Evolutionary conservation across 1,140 invertebrate genomes (phyloP).

Genomic region (Alviniconcha marisindica): DNA sequence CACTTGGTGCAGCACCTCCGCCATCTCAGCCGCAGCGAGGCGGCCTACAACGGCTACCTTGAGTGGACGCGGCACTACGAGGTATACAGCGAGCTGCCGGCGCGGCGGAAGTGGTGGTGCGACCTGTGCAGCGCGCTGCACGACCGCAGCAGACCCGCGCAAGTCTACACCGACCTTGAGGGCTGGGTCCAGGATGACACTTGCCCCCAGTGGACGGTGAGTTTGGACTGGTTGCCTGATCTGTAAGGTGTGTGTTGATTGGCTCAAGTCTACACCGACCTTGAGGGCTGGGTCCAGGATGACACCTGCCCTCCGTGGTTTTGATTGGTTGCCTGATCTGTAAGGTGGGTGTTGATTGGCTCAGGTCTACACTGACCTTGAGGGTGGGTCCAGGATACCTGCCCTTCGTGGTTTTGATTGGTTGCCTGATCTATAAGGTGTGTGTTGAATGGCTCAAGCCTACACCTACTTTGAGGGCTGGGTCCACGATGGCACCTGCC

Average conservation of each 20-base stretch:
- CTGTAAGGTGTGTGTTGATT: not conserved
- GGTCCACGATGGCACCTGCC: not conserved
- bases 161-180: slow-evolving; percentile 61
- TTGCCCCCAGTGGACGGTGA: slow-evolving; percentile 53
- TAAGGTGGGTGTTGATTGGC: slow-evolving; percentile 1
- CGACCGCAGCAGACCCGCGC: slow-evolving; percentile 49
- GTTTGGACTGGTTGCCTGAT: not conserved
- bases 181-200: slow-evolving; percentile 63
- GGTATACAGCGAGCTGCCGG: slow-evolving; percentile 52
- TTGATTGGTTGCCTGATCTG: not conserved
- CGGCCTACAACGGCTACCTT: slow-evolving; percentile 72
- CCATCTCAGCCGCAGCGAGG: slow-evolving; percentile 70
- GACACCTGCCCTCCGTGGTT: slow-evolving; percentile 54
- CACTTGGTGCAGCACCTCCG: slow-evolving; percentile 91
- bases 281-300: slow-evolving; percentile 62
- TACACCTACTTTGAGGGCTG: slow-evolving; percentile 38
- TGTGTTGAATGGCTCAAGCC: slow-evolving; percentile 43
- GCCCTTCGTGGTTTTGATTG: slow-evolving; percentile 42
- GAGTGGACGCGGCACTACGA: slow-evolving; percentile 62
- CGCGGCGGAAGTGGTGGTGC: slow-evolving; percentile 51
- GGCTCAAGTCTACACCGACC: slow-evolving; percentile 59
- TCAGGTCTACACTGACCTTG: slow-evolving; percentile 60
- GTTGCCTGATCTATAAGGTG: not conserved
- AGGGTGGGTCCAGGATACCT: slow-evolving; percentile 63
- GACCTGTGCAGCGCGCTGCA: slow-evolving; percentile 59